Evolutionary conservation across 2,113 vertebrate genomes (phyloP), one percentile per base, ranked within the genome.

Genomic region (Helogale parvula): DNA sequence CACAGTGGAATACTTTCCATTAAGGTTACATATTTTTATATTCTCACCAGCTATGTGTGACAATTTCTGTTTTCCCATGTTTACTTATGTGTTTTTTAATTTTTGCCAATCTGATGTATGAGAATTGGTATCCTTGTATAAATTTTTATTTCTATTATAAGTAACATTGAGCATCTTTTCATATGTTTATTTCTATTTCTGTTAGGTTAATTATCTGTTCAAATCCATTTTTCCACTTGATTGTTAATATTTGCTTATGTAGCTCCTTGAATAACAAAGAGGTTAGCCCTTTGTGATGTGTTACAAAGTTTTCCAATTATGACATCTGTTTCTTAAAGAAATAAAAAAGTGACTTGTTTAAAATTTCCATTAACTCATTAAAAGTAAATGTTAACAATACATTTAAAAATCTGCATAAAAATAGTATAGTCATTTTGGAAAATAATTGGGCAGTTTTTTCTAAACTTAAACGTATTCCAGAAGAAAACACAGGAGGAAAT

Each of bases 131-230:
- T 81, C 27, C 87, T 81, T 17, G 19, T 41, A 5, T 47, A 80
- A 65, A 89, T 31, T 66, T 82, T 63, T 93, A 63, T 72, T 96
- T 92, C n/a, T 95, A 76, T 72, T 47, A 80, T 50, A 92, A 66
- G 35, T 35, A 96, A 94, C 35, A 7, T 47, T 79, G 31, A 92
- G 21, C 13, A 80, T 71, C 21, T 88, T 84, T 72, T n/a, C 33
- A 19, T 84, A 60, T 74, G 16, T 85, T 57, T 92, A 77, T 66
- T 94, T 85, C 74, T 68, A 97, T 86, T 93, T 95, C 72, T 27
- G 77, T 89, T 84, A 77, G 45, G 27, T 79, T 60, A 83, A 77
- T 50, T 74, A 41, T 86, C 23, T 79, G 13, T 79, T 92, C 60
- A 95, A 95, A 89, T 79, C 12, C 7, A 69, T 88, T 66, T 72